phyloP scores from a whole-genome alignment of 2,888 invertebrate species.

The Andrena hattorfiana region DNA sequence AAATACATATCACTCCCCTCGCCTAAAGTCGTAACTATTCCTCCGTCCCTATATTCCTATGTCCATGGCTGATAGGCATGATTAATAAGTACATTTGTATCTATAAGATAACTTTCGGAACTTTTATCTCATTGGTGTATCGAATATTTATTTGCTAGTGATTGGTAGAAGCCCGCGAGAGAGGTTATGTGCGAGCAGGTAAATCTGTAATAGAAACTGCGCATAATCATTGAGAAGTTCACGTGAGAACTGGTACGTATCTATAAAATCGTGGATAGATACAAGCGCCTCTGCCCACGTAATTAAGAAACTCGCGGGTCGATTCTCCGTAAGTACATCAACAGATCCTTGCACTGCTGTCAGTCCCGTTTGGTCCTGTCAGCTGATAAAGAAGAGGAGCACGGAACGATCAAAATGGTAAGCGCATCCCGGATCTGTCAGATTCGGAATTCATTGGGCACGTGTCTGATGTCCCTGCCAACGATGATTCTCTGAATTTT shows the following conservation, averaged over 20 bases:
- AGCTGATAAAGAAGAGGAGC: slow-evolving; percentile 70
- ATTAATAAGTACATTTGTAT: too few species aligned
- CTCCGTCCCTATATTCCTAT: too few species aligned
- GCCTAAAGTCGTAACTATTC: too few species aligned
- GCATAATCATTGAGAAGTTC: slow-evolving; percentile 20
- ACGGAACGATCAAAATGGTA: slow-evolving; percentile 72
- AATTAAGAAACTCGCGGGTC: slow-evolving; percentile 69
- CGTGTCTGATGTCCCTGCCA: background rate
- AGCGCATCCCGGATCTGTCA: slow-evolving; percentile 7
- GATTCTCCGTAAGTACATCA: slow-evolving; percentile 73
- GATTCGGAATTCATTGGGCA: background rate
- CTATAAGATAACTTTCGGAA: too few species aligned
- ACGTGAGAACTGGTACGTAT: slow-evolving; percentile 9
- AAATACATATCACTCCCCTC: too few species aligned
- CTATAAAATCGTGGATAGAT: slow-evolving; percentile 47
- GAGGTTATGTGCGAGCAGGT: slow-evolving; percentile 12
- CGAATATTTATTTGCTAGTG: background rate
- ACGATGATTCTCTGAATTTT: slow-evolving; percentile 51
- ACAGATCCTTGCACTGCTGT: slow-evolving; percentile 70
- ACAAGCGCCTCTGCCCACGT: slow-evolving; percentile 64
- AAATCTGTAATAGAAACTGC: slow-evolving; percentile 14
- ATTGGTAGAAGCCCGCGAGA: background rate
- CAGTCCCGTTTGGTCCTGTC: slow-evolving; percentile 74
- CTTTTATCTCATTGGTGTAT: background rate
- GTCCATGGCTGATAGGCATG: too few species aligned